Percentiles rank a stretch among this genome's conserved stretches.
Conservation (phyloP, 2,888 invertebrate genomes). For the Protodeltote pygarga region DNA sequence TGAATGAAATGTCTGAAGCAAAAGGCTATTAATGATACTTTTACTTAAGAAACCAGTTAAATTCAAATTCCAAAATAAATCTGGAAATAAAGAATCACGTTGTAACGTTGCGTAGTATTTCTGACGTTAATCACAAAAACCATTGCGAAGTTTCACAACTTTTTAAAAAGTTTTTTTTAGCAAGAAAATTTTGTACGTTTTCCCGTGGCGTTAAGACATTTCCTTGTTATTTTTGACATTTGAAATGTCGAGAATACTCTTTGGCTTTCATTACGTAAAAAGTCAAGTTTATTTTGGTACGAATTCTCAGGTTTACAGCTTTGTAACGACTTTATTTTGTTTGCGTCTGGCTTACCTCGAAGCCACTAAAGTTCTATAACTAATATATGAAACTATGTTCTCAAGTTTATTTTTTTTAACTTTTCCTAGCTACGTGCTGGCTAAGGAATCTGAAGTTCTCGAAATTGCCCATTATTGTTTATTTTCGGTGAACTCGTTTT, state of each 20-base stretch:
- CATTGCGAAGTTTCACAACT: conserved; percentile 21
- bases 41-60: too few relatives aligned
- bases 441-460: conserved; percentile 7
- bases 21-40: too few relatives aligned
- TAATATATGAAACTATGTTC: conserved; percentile 9
- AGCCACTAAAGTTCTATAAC: conserved; percentile 23
- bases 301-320: conserved; percentile 38
- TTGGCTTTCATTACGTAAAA: conserved; percentile 39
- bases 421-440: conserved; percentile 7
- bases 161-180: conserved; percentile 23
- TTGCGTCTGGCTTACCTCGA: conserved; percentile 30
- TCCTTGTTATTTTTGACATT: conserved; percentile 22
- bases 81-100: too few relatives aligned
- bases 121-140: neutral
- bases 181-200: neutral
- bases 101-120: neutral
- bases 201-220: conserved; percentile 1
- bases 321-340: conserved; percentile 36
- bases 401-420: conserved; percentile 19
- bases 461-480: conserved; percentile 7
- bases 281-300: conserved; percentile 41
- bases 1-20: too few relatives aligned
- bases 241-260: conserved; percentile 29
- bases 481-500: conserved; percentile 3
- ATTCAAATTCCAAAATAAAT: too few relatives aligned